Evolutionary conservation across 1,140 invertebrate genomes (phyloP).

Genomic region (Conopomorpha cramerella): DNA sequence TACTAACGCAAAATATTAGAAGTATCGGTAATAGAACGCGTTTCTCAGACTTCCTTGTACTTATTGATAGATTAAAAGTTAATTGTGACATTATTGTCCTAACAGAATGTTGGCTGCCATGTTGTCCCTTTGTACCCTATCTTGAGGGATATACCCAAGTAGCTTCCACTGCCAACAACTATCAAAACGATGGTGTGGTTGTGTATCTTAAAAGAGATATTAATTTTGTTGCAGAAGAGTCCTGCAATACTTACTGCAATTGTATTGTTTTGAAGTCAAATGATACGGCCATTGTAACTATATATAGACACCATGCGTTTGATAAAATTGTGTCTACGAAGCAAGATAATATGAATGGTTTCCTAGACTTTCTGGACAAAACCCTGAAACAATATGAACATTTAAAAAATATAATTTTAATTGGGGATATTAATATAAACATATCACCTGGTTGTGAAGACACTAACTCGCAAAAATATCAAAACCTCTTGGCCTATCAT

Average conservation of each 20-base stretch:
- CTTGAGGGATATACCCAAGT: neutral
- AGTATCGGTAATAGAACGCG: neutral
- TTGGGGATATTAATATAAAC: neutral
- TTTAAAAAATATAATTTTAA: neutral
- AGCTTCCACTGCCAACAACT: neutral
- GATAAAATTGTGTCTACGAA: too few relatives aligned
- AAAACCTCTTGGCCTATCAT: neutral
- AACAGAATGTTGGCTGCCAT: neutral
- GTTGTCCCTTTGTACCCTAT: neutral
- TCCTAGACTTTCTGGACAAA: neutral
- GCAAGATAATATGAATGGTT: neutral
- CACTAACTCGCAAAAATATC: neutral
- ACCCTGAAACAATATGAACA: neutral
- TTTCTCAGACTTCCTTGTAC: neutral
- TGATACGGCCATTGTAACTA: neutral
- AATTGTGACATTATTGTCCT: neutral
- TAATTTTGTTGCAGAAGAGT: neutral
- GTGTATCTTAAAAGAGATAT: neutral
- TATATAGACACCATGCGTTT: neutral
- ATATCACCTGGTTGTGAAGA: neutral
- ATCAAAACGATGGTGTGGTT: neutral
- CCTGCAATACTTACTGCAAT: neutral
- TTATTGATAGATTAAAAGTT: neutral
- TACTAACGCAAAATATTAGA: neutral
- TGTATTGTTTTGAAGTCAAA: neutral